Evolutionary conservation across 2,113 vertebrate genomes (phyloP), one percentile per base, ranked within the genome.

Genomic region (Amphilophus citrinellus): DNA sequence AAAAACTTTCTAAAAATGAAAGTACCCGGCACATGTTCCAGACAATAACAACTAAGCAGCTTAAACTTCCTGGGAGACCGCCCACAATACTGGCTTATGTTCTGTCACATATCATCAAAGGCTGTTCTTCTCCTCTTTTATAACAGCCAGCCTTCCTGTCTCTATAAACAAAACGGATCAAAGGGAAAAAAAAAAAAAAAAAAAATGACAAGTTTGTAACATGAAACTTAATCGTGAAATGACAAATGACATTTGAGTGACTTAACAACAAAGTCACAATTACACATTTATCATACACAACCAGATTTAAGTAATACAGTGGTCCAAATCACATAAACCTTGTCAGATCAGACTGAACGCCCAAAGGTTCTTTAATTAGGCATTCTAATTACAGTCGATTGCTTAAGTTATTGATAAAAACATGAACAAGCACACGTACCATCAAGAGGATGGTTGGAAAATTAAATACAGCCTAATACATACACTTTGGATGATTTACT

Each of bases 1-100:
- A 71, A 39, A 71, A 39, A 88, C 88, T 93, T 94, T 92, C 82
- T 79, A 87, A 88, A 92, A 92, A 92, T 91, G 77, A 90, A 89
- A 89, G 89, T 61, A 66, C 61, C 14, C 50, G 42, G 44, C 78
- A 7, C 39, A 83, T 73, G 37, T 76, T 79, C 2, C 37, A 83
- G 10, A 84, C 61, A 82, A 66, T 2, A 39, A 76, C 30, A 30
- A 79, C 78, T 32, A 59, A 82, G 61, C 73, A 88, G 86, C 61
- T 88, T 89, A 47, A 63, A 84, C 61, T 86, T 89, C 85, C 73
- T 81, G 79, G 82, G 59, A 79, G 53, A 88, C 66, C 86, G 76
- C 87, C 78, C 79, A 82, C 79, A 42, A 6, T 37, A 76, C 18
- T 63, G 82, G 71, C 71, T 82, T 79, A 81, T 73, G 68, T 84